Base-by-base conservation (phyloP, 2,888 invertebrate species). In the Pachycephus smyrnensis region DNA sequence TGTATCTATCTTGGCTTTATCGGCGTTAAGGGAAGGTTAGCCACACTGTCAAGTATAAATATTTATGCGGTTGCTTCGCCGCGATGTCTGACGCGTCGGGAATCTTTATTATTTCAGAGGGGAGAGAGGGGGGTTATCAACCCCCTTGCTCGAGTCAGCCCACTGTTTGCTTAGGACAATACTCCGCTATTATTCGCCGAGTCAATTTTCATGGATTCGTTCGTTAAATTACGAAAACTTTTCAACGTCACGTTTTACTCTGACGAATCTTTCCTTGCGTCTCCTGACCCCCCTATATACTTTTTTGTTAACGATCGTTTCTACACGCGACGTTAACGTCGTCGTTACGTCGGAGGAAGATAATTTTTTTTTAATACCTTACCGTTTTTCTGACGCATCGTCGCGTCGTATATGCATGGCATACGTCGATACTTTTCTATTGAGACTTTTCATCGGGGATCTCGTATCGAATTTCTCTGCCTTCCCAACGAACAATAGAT, bases 51-150 rank as follows among this genome's bases (percentile, higher is more conserved):
- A 32, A 77, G 30, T 75, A 78, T 80, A 83, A 85, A 85, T 86
- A 86, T 85, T 86, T 85, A 81, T 82, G 75, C 75, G 77, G 79
- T 81, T 77, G 37, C 79, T 68, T 71, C 33, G 12, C 12, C 75
- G 15, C 55, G 23, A 55, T 32, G 74, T 40, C 77, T 75, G 78
- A 76, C 78, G 78, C 76, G 78, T 75, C 76, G 78, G 71, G 78
- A 78, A 78, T 78, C 76, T 76, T 78, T 76, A 76, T 78, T 78
- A 75, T 78, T 76, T 78, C 76, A 75, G 78, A n/a, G 35, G 75
- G 78, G 73, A 75, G 36, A 32, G 36, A 15, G 35, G n/a, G n/a
- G n/a, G n/a, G n/a, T n/a, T n/a, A n/a, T 12, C 31, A 31, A 1
- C 12, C 12, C 69, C 68, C 40, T 15, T 6, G 11, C 75, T 15